These are phyloP conservation scores for Lateolabrax maculatus DNA, from an alignment of 2,797 vertebrate species.

Conservation along the genomic window DNA sequence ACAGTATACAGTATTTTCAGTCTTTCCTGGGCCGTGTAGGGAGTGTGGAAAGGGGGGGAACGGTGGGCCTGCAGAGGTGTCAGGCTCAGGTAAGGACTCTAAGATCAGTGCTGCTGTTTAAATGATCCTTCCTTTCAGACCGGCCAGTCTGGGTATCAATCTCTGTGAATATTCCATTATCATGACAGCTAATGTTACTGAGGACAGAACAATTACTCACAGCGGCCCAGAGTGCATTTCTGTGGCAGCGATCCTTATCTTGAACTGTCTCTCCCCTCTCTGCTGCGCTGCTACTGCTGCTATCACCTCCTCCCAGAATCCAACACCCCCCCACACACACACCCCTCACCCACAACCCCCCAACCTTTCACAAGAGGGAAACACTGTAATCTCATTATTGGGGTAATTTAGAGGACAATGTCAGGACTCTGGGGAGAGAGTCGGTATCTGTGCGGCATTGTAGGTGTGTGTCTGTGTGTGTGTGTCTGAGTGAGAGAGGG, in stretches of 20 bases:
- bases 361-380: constrained; percentile 75
- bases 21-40: background rate
- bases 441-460: constrained; percentile 57
- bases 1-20: background rate
- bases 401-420: constrained; percentile 89
- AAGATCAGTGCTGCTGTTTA: constrained; percentile 49
- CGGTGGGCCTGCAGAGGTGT: constrained; percentile 24
- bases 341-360: constrained; percentile 19
- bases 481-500: background rate
- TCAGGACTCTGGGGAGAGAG: constrained; percentile 73
- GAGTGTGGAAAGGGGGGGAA: constrained; percentile 10
- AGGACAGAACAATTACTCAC: constrained; percentile 87
- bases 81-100: constrained; percentile 52
- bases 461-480: constrained; percentile 5
- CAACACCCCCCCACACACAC: constrained; percentile 41
- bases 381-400: constrained; percentile 90
- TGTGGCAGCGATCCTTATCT: constrained; percentile 86
- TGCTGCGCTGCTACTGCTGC: constrained; percentile 69
- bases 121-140: constrained; percentile 76
- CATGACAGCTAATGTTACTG: constrained; percentile 85
- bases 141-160: constrained; percentile 78
- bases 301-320: constrained; percentile 86
- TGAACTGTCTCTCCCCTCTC: constrained; percentile 75
- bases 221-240: constrained; percentile 81
- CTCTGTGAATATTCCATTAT: constrained; percentile 85